Conservation (phyloP, 2,888 invertebrate genomes). For the Pristionchus exspectatus region DNA sequence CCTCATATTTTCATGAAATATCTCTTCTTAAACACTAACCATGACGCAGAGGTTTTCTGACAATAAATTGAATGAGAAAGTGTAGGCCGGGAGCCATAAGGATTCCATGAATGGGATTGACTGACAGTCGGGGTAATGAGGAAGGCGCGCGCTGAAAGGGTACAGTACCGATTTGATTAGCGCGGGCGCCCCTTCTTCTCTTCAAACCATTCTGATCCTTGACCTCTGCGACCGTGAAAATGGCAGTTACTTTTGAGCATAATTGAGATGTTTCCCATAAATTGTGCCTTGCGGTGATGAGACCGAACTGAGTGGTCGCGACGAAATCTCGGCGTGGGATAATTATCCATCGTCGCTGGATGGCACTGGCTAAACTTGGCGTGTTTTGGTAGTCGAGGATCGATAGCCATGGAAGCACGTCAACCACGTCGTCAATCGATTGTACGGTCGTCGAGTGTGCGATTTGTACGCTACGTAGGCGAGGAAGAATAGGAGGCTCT, state of each 20-base stretch:
- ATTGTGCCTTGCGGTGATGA: not conserved
- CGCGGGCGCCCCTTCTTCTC: not conserved
- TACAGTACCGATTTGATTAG: conserved; percentile 2
- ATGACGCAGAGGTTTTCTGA: not conserved
- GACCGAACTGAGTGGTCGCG: not conserved
- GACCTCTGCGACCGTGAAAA: not conserved
- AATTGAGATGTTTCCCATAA: not conserved
- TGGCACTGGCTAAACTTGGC: not conserved
- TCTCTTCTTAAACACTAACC: not conserved
- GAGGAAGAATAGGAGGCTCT: too few species aligned
- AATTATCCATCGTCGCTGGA: not conserved
- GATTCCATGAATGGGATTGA: too few species aligned
- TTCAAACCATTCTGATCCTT: not conserved
- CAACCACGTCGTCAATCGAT: too few species aligned
- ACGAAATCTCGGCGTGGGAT: conserved; percentile 7
- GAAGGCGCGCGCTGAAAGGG: not conserved
- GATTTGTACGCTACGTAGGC: not conserved
- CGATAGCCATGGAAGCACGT: not conserved
- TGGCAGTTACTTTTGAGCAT: not conserved
- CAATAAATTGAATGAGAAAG: too few species aligned
- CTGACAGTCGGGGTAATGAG: not conserved
- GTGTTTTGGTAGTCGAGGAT: not conserved
- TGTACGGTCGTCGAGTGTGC: too few species aligned
- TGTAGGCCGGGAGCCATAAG: too few species aligned
- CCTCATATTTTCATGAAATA: not conserved